Evolutionary conservation across 2,797 vertebrate genomes (phyloP), one percentile per base, ranked within the genome.

Genomic region (Cyprinodon diabolis): DNA sequence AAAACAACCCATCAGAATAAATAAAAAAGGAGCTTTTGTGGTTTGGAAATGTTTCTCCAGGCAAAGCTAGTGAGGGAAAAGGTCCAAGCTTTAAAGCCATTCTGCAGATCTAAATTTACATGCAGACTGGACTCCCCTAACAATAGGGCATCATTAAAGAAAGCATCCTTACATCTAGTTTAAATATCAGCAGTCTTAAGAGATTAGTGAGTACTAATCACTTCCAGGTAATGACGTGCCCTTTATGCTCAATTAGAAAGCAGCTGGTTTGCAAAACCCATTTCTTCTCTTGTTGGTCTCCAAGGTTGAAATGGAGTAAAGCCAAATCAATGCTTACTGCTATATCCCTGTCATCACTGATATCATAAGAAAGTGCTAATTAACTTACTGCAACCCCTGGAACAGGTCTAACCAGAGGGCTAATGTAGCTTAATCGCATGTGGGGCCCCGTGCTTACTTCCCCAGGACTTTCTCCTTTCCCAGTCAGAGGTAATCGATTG

Each of bases 401-500:
- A 93, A 83, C 87, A 93, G 94, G 95, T 87, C 95, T 95, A 94
- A 96, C 94, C 94, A 92, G 94, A 95, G 91, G 92, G 89, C 92
- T 96, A 97, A 96, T 96, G 95, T 95, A 95, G 94, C 91, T 92
- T 95, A 95, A 96, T 96, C 95, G 89, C 88, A 90, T 94, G 94
- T 95, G 93, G 95, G 93, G 91, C 94, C 90, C 92, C 85, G 89
- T 74, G 86, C 93, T 95, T 96, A 96, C 96, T 96, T 97, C 95
- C 92, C 94, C 71, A 90, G 95, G 96, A 96, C 96, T 95, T 94
- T 92, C 94, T 93, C 82, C 84, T 74, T 94, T 93, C 94, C 93
- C 91, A 94, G 91, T 91, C 92, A 92, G 94, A 94, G 92, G 94
- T 96, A 97, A 98, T 99, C 97, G 97, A 98, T 96, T 95, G 89